A percentile compares a stretch with the other conserved stretches of the same genome.
phyloP scores from a whole-genome alignment of 2,113 vertebrate genomes.

The Apteryx owenii region DNA sequence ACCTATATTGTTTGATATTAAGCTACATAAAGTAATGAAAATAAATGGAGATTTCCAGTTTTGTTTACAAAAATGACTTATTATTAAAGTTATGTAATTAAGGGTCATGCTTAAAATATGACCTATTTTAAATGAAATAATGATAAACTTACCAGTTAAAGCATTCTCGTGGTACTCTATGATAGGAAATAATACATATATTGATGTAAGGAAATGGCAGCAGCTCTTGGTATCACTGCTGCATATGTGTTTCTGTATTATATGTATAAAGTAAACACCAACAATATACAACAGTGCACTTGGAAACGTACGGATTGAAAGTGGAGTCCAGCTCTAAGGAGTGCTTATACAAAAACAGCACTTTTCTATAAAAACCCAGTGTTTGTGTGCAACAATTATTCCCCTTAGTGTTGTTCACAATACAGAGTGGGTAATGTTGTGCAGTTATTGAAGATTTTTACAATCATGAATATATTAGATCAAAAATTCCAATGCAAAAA shows the following conservation, averaged over 20 bases:
- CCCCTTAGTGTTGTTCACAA: background rate
- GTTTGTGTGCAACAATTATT: background rate
- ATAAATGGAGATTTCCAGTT: background rate
- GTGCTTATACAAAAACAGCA: background rate
- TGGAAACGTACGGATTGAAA: background rate
- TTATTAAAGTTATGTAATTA: background rate
- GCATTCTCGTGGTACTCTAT: background rate
- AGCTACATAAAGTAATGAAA: background rate
- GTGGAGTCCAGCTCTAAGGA: background rate
- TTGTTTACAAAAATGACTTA: conserved; percentile 3
- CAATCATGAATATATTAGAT: background rate
- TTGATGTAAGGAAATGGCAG: background rate
- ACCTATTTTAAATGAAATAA: background rate
- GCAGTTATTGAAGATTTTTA: background rate
- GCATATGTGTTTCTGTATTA: background rate
- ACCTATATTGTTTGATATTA: background rate
- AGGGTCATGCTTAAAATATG: background rate
- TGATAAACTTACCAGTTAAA: background rate
- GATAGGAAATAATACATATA: background rate
- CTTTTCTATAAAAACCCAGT: background rate
- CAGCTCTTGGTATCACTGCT: background rate
- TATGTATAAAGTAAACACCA: background rate
- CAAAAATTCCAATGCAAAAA: background rate
- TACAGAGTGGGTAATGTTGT: background rate
- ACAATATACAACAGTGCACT: background rate